Conservation (phyloP, 2,888 invertebrate genomes). For the Abrostola tripartita region DNA sequence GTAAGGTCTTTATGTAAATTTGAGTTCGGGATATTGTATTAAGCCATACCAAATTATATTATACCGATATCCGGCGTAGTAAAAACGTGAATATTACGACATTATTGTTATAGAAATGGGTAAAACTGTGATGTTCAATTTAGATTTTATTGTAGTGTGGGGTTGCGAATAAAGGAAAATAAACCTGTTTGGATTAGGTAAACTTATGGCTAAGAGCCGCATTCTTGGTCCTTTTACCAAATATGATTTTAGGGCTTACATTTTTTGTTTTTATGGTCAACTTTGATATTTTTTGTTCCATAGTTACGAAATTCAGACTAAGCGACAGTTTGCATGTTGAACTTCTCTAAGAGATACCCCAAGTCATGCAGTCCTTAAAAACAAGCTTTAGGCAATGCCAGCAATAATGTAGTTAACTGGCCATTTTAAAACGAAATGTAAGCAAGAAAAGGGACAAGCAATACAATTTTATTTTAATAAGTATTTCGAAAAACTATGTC, state of each 20-base stretch:
- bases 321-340: too few relatives aligned
- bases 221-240: neutral
- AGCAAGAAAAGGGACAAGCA: neutral
- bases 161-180: neutral
- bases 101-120: neutral
- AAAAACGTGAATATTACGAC: slow-evolving; percentile 1
- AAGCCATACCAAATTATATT: slow-evolving; percentile 2
- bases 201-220: neutral
- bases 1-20: slow-evolving; percentile 10
- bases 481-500: slow-evolving; percentile 6
- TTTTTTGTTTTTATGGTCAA: neutral
- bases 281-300: too few relatives aligned
- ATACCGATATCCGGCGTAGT: neutral
- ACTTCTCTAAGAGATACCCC: too few relatives aligned
- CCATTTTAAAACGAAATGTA: too few relatives aligned
- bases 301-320: too few relatives aligned
- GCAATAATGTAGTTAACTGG: too few relatives aligned
- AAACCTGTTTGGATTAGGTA: neutral
- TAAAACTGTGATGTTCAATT: neutral
- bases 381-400: too few relatives aligned
- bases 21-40: neutral
- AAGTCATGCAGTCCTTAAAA: too few relatives aligned
- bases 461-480: neutral
- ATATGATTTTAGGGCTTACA: neutral
- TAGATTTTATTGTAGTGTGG: neutral